Percentiles rank a stretch among this genome's conserved stretches.
These are phyloP conservation scores for Galemys pyrenaicus DNA, from an alignment of 2,113 vertebrate species.

Conservation along the genomic window DNA sequence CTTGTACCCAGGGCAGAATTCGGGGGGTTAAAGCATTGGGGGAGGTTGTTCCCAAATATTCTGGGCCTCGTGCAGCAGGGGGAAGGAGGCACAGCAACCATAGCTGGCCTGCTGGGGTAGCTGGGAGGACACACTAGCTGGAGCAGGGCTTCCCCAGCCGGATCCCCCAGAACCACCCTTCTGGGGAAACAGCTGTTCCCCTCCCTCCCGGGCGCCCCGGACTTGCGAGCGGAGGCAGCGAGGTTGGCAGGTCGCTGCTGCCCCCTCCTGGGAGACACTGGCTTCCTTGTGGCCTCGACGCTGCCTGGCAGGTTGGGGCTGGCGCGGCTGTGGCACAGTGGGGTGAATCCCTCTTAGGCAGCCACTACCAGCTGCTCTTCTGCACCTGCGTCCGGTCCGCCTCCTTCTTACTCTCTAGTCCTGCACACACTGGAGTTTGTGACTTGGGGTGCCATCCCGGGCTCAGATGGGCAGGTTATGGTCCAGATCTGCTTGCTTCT, in stretches of 20 bases:
- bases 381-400: background rate
- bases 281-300: background rate
- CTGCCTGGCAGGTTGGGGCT: too few species aligned
- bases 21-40: fast-evolving
- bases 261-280: conserved; percentile 68
- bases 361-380: background rate
- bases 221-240: fast-evolving
- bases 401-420: background rate
- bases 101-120: background rate
- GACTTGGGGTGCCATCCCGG: background rate
- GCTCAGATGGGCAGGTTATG: background rate
- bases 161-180: background rate
- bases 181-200: fast-evolving
- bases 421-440: fast-evolving
- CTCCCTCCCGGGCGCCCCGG: fast-evolving
- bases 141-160: background rate
- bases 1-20: background rate
- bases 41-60: background rate
- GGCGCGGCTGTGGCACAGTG: too few species aligned
- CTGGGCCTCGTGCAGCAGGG: fast-evolving
- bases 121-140: too few species aligned
- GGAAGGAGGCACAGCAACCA: background rate
- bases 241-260: conserved; percentile 40
- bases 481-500: too few species aligned
- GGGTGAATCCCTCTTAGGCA: fast-evolving